These are phyloP conservation scores for Callipepla californica DNA, from an alignment of 2,113 vertebrate genomes.

Conservation along the genomic window DNA sequence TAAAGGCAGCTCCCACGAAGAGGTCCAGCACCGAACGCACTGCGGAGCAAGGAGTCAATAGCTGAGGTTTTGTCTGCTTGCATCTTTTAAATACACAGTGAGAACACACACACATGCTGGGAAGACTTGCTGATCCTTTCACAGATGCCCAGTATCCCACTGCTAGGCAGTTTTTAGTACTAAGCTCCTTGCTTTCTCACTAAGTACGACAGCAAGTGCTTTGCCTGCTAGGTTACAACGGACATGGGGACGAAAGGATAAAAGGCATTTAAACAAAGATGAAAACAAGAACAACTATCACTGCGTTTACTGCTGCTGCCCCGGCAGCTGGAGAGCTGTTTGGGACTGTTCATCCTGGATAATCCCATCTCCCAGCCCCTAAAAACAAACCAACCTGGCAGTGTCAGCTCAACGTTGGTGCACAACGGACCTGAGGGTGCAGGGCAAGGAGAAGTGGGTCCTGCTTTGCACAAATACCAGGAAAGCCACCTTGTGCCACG, in stretches of 20 bases:
- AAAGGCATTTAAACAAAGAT: neutral
- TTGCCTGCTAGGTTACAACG: neutral
- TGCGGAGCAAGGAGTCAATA: neutral
- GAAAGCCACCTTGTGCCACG: accelerated
- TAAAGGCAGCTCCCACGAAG: neutral
- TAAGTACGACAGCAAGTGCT: neutral
- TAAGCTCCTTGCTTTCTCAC: neutral
- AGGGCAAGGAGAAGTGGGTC: neutral
- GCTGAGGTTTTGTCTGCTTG: neutral
- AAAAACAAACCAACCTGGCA: neutral
- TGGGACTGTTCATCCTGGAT: neutral
- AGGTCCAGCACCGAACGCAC: neutral
- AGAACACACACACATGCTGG: accelerated
- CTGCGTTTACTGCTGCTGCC: neutral
- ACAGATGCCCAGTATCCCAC: neutral
- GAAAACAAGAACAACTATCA: neutral
- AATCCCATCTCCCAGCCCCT: neutral
- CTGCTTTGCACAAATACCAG: neutral
- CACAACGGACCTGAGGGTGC: neutral
- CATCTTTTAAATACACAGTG: neutral
- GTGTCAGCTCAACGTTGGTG: neutral
- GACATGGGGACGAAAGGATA: neutral
- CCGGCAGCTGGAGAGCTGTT: neutral
- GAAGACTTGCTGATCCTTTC: neutral
- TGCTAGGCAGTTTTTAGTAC: neutral